Evolutionary conservation across 2,113 vertebrate species (phyloP).

Genomic region (Sporophila hypoxantha): DNA sequence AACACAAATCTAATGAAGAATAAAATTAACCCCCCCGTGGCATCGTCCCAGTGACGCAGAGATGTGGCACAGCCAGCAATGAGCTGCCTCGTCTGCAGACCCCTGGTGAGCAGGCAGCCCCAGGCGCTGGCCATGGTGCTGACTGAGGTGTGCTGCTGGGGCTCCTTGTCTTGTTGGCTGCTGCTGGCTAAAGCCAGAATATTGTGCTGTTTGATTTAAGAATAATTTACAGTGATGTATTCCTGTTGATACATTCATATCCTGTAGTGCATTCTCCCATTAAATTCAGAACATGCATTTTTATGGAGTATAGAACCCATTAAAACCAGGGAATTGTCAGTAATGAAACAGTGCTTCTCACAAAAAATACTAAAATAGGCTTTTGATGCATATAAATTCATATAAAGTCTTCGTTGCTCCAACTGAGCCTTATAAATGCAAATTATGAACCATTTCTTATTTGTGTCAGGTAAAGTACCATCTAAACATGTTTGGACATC

Average conservation of each 20-base stretch:
- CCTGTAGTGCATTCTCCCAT: background rate
- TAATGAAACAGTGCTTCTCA: background rate
- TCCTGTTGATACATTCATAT: background rate
- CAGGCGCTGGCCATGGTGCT: rapidly evolving
- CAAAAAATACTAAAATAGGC: background rate
- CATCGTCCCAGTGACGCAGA: background rate
- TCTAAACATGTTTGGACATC: background rate
- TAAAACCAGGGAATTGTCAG: background rate
- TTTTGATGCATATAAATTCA: background rate
- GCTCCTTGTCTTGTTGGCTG: background rate
- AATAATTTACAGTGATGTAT: background rate
- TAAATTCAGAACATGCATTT: background rate
- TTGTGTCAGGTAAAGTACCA: background rate
- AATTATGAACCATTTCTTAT: background rate
- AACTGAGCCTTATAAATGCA: background rate
- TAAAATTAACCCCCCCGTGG: background rate
- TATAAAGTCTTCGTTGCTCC: background rate
- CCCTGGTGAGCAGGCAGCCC: background rate
- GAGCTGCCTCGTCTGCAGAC: background rate
- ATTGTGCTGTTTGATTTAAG: background rate
- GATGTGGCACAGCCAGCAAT: background rate
- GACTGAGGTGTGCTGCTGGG: background rate
- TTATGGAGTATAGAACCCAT: background rate
- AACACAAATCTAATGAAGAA: background rate
- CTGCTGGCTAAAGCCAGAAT: background rate